Base-by-base conservation (phyloP, 1,140 invertebrate genomes). In the Rhyacophila brunnea region DNA sequence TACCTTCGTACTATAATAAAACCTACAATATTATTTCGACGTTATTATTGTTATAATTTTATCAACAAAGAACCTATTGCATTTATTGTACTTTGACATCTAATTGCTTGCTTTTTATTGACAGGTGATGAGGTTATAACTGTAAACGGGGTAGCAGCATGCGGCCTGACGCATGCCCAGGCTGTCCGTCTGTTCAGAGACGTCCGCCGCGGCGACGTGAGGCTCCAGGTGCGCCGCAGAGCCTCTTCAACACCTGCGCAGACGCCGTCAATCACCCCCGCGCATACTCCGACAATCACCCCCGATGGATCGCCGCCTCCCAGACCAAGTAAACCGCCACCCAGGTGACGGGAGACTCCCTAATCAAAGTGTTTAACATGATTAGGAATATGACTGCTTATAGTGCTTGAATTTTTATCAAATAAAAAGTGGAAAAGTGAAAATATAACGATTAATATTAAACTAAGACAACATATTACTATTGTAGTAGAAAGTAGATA, bases 121-220 rank as follows among this genome's bases (percentile, higher is more conserved):
- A 9, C 71, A 88, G 87, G 86, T 66, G 90, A 93, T 74, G 90
- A 93, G 74, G 89, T 93, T 51, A 65, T 92, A 20, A 85, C 84
- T 46, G 80, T 93, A 18, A 92, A 92, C 71, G 86, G 87, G 1
- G 80, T 85, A 66, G 71, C 82, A 11, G 78, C 91, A 18, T 81
- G 82, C 50, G 89, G 89, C 0, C 79, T 88, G 53, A 88, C 87
- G 0, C 90, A 93, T 70, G 83, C 86, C 23, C 87, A 91, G 73
- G 90, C 90, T 0, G 87, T 93, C 58, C 75, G 83, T 58, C 78
- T 88, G 47, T 93, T 94, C 72, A 89, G 91, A 66, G 83, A 85
- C 53, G 85, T 92, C 15, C 84, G 88, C 55, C 83, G 85, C 47
- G 89, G 89, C 6, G 79, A 83, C 11, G 85, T 93, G 11, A 80